phyloP scores from a whole-genome alignment of 1,140 invertebrate genomes.

The Metopolophium dirhodum region DNA sequence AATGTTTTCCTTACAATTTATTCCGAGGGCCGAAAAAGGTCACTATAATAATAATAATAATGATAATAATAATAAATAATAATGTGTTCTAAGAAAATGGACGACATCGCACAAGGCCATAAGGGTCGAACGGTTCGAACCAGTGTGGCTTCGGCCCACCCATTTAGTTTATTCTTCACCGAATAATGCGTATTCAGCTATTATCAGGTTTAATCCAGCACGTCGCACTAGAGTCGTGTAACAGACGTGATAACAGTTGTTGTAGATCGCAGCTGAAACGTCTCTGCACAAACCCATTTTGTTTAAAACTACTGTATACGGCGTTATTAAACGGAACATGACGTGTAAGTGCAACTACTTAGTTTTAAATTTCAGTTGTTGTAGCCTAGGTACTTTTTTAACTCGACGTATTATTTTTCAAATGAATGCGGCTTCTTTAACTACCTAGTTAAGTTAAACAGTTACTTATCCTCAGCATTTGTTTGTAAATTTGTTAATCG shows the following conservation, averaged over 20 bases:
- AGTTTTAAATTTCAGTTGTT: neutral
- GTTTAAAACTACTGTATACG: no score
- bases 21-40: conserved; percentile 1
- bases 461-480: no score
- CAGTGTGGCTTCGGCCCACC: neutral
- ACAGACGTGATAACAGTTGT: neutral
- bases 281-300: neutral
- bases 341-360: neutral
- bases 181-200: neutral
- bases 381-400: neutral
- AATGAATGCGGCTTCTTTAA: neutral
- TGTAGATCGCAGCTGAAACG: neutral
- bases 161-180: neutral
- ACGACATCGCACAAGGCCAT: neutral
- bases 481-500: neutral
- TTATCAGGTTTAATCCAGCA: neutral
- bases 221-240: neutral
- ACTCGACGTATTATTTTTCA: neutral
- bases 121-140: neutral
- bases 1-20: neutral
- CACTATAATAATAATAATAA: neutral
- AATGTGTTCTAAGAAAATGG: neutral
- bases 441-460: neutral
- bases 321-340: neutral
- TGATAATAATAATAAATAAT: conserved; percentile 1